Evolutionary conservation across 2,113 vertebrate species (phyloP).

Genomic region (Ploceus nigricollis): DNA sequence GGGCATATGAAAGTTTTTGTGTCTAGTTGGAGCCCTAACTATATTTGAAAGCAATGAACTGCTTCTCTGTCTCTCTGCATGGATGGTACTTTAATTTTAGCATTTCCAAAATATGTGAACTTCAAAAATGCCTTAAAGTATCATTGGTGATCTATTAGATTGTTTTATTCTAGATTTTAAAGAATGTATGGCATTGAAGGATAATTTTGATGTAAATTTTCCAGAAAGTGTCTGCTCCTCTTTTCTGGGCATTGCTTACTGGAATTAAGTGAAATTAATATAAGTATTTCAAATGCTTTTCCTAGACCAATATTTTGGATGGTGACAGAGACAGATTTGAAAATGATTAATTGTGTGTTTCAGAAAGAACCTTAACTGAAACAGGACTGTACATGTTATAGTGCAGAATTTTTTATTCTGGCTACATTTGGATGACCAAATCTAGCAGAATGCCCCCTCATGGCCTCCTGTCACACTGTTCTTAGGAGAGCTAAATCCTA

Average conservation of each 20-base stretch:
- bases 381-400: background rate
- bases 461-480: background rate
- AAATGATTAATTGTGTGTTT: background rate
- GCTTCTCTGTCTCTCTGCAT: background rate
- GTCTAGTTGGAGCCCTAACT: background rate
- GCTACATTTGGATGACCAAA: background rate
- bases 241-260: background rate
- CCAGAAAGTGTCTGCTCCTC: background rate
- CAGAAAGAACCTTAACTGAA: background rate
- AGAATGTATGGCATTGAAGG: background rate
- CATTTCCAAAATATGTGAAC: background rate
- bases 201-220: background rate
- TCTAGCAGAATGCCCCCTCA: fast-evolving
- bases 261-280: background rate
- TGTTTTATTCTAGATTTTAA: background rate
- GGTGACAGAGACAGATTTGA: background rate
- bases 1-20: background rate
- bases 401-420: background rate
- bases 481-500: background rate
- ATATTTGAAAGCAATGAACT: background rate
- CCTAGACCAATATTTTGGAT: background rate
- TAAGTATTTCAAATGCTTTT: background rate
- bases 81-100: background rate
- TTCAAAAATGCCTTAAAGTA: background rate
- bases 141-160: background rate